Conservation (phyloP, 2,888 invertebrate species). For the Scaptomyza tumidula region DNA sequence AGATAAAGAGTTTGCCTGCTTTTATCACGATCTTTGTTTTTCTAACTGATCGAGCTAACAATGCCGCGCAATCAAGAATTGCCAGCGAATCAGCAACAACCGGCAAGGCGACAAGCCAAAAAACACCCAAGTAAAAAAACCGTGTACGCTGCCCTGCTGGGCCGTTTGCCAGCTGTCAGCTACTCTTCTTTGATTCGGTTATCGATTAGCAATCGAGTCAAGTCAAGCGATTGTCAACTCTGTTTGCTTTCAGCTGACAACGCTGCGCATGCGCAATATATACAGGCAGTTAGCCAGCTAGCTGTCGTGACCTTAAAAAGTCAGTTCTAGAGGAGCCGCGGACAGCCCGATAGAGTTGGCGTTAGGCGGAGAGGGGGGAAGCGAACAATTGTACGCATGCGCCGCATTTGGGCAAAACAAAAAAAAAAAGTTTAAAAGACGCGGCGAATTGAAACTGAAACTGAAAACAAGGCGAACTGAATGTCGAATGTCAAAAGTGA, state of each 20-base stretch:
- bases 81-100: slow-evolving; percentile 54
- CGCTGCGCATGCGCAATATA: slow-evolving; percentile 73
- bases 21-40: slow-evolving; percentile 32
- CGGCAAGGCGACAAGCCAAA: slow-evolving; percentile 44
- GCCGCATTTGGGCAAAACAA: slow-evolving; percentile 72
- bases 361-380: too few species aligned
- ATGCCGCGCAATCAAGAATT: slow-evolving; percentile 54
- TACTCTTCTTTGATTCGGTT: slow-evolving; percentile 26
- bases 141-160: slow-evolving; percentile 51
- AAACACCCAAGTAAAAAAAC: slow-evolving; percentile 14
- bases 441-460: slow-evolving; percentile 30
- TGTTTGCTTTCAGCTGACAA: slow-evolving; percentile 27
- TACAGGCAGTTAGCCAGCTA: slow-evolving; percentile 14
- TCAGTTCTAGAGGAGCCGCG: slow-evolving; percentile 12
- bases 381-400: slow-evolving; percentile 34
- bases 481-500: slow-evolving; percentile 73
- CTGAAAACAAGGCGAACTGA: slow-evolving; percentile 43
- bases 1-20: background rate
- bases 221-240: slow-evolving; percentile 45
- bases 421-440: slow-evolving; percentile 5
- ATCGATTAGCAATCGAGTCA: slow-evolving; percentile 39
- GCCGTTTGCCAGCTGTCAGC: slow-evolving; percentile 43
- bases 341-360: background rate
- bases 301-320: slow-evolving; percentile 55
- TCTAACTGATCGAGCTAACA: slow-evolving; percentile 35